Evolutionary conservation across 2,888 invertebrate species (phyloP), one percentile per base, ranked within the genome.

Genomic region (Hipparchia semele): DNA sequence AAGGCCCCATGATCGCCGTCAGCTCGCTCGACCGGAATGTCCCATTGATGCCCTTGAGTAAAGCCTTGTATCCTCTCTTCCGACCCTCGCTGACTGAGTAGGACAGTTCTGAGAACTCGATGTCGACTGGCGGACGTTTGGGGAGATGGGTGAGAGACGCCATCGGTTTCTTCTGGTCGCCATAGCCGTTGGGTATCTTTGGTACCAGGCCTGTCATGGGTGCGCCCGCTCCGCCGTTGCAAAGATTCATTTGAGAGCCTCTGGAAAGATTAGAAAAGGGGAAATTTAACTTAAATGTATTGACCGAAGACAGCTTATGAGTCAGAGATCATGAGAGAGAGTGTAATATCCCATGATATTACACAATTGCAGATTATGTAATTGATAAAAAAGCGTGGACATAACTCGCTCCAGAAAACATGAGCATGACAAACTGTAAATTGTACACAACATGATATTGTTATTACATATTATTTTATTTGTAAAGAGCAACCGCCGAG

Each of bases 1-100:
- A 98, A 51, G 99, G 99, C 53, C 99, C 99, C 98, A 99, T 98
- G 74, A 99, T 98, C 51, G 98, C 99, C 0, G 98, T 98, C 80
- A 99, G 94, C 85, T 98, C 98, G n/a, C 99, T 98, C 76, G 97
- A 97, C 80, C 95, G 95, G 87, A 98, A 98, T 84, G 96, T 96
- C 8, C 99, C 99, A 82, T 97, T 97, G 72, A 99, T 96, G 80
- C 97, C 96, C 91, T 98, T 98, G 79, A 98, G 92, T 82, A 98
- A 96, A 12, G 97, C 97, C 89, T 98, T 98, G 87, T 96, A 97
- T 7, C 97, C 97, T 78, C 96, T 95, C 86, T 96, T 95, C 77
- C 97, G 94, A 23, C 97, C 97, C 83, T 98, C 98, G 67, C 98
- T 96, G 70, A 99, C 98, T 13, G 97, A 97, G 92, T 98, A 99